These are phyloP conservation scores for Tenrec ecaudatus DNA, from an alignment of 2,113 vertebrate species.

Conservation along the genomic window DNA sequence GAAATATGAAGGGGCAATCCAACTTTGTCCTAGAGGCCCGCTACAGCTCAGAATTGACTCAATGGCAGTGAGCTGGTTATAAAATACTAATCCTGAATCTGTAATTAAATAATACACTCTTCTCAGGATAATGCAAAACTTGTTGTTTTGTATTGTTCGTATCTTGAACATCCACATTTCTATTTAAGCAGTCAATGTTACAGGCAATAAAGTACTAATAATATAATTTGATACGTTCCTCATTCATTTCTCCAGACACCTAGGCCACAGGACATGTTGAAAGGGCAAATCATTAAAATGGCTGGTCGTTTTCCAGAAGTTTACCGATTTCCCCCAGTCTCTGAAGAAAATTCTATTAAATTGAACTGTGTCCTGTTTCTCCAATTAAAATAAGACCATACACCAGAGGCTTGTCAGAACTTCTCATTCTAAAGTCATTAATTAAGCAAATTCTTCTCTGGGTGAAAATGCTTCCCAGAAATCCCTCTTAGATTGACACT, in stretches of 20 bases:
- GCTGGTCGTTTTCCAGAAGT: constrained; percentile 69
- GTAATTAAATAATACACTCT: constrained; percentile 29
- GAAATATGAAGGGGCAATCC: too few species aligned
- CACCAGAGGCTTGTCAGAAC: constrained; percentile 65
- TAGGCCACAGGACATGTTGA: constrained; percentile 46
- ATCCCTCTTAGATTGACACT: constrained; percentile 73
- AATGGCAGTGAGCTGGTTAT: background rate
- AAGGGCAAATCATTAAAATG: constrained; percentile 69
- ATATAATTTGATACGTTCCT: constrained; percentile 40
- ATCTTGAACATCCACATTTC: constrained; percentile 20
- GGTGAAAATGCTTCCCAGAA: constrained; percentile 77
- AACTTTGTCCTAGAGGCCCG: too few species aligned
- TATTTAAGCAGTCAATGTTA: background rate
- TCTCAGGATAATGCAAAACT: background rate
- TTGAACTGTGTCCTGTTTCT: constrained; percentile 32
- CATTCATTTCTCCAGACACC: constrained; percentile 43
- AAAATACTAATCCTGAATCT: constrained; percentile 1
- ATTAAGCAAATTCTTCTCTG: constrained; percentile 76
- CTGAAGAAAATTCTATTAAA: constrained; percentile 74
- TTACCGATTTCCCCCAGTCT: constrained; percentile 70
- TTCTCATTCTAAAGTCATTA: constrained; percentile 77
- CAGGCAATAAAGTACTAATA: background rate
- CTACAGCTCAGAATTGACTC: too few species aligned
- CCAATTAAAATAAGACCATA: constrained; percentile 74
- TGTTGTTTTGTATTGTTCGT: constrained; percentile 18